phyloP scores from a whole-genome alignment of 53 echinoderm and acorn worm genomes.

The Pentamera pediparva region DNA sequence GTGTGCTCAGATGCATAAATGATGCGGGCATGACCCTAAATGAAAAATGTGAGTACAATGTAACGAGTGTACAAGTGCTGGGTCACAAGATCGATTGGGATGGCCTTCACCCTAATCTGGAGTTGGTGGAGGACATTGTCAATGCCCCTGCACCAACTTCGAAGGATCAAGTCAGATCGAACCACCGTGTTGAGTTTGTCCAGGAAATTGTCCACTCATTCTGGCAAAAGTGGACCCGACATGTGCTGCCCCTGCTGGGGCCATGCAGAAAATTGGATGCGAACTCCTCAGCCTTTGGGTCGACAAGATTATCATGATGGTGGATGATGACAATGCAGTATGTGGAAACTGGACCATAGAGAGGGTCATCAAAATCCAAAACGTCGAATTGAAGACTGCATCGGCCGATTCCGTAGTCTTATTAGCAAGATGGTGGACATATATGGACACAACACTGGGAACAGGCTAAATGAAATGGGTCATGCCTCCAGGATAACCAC shows the following conservation, averaged over 20 bases:
- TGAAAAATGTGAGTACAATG: not conserved
- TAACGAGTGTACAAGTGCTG: not conserved
- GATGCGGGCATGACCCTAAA: not conserved
- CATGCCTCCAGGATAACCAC: conserved; percentile 1
- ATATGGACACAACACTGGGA: not conserved
- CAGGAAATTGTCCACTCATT: conserved; percentile 38
- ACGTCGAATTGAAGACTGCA: no score
- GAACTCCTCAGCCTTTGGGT: conserved; percentile 33
- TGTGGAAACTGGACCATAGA: conserved; percentile 50
- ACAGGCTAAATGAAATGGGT: not conserved
- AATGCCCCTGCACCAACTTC: not conserved
- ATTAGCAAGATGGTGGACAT: no score
- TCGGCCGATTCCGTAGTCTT: no score
- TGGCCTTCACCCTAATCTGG: not conserved
- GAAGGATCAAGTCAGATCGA: not conserved
- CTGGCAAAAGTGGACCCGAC: conserved; percentile 18
- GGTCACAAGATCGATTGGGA: not conserved
- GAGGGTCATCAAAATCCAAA: no score
- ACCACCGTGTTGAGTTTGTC: conserved; percentile 41
- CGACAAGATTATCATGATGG: conserved; percentile 27
- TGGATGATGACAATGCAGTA: conserved; percentile 22
- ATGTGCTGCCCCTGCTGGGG: not conserved
- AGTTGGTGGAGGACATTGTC: not conserved
- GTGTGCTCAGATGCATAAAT: not conserved
- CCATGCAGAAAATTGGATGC: conserved; percentile 35